A percentile compares a stretch with the other conserved stretches of the same genome.
Conservation (phyloP, 2,797 vertebrate species). For the Chrosomus eos region DNA sequence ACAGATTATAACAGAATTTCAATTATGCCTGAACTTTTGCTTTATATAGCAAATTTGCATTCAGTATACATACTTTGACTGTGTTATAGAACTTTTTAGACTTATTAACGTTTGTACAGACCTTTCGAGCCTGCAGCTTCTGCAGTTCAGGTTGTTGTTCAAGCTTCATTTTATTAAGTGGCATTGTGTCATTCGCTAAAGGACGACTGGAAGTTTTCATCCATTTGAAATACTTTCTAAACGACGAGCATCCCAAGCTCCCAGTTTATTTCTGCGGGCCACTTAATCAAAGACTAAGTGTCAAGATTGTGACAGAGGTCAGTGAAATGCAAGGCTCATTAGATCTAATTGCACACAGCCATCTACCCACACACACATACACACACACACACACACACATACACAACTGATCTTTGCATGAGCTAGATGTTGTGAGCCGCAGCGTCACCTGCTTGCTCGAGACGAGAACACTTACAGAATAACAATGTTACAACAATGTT, state of each 20-base stretch:
- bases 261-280: constrained; percentile 30
- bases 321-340: constrained; percentile 46
- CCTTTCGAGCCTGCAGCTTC: neutral
- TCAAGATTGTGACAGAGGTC: constrained; percentile 45
- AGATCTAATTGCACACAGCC: constrained; percentile 43
- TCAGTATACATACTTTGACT: no score
- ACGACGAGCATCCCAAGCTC: neutral
- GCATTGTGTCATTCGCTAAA: neutral
- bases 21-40: no score
- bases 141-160: neutral
- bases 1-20: no score
- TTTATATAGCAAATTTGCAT: no score
- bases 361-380: constrained; percentile 8
- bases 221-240: constrained; percentile 27
- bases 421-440: constrained; percentile 20
- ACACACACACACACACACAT: neutral
- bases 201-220: neutral
- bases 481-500: constrained; percentile 5
- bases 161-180: neutral
- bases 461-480: neutral
- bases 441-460: constrained; percentile 36
- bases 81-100: no score
- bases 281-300: constrained; percentile 43
- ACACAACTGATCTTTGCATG: constrained; percentile 17
- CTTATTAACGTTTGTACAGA: no score